phyloP scores from a whole-genome alignment of 2,797 vertebrate genomes.

The Pyrocephalus nanus region DNA sequence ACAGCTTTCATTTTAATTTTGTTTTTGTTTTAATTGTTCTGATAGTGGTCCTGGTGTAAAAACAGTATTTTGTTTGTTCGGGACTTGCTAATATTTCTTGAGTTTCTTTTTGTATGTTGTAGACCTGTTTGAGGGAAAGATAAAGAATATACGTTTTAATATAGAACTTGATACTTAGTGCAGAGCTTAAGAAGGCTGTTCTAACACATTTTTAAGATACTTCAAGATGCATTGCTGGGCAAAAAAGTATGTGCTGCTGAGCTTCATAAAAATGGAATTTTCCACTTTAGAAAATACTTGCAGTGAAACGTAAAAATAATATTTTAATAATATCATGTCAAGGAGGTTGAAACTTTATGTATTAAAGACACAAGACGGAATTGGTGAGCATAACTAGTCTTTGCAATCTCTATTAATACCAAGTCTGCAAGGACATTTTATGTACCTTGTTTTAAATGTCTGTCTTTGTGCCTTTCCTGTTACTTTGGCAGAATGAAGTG shows the following conservation, averaged over 20 bases:
- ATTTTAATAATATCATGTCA: background rate
- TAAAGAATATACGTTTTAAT: background rate
- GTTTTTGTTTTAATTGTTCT: background rate
- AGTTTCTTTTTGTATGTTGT: background rate
- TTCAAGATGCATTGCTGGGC: background rate
- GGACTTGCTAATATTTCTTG: background rate
- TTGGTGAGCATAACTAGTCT: background rate
- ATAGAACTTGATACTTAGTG: background rate
- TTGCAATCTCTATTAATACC: background rate
- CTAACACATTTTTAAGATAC: background rate
- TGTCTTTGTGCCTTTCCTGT: background rate
- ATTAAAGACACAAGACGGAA: background rate
- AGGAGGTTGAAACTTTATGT: background rate
- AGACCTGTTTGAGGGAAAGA: background rate
- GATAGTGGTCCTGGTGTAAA: background rate
- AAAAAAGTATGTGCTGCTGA: background rate
- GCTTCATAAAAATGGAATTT: slow-evolving; percentile 4
- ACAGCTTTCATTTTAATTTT: background rate
- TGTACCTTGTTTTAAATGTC: background rate
- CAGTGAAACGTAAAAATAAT: background rate
- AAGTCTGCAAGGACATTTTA: background rate
- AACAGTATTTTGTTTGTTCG: background rate
- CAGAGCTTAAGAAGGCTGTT: background rate
- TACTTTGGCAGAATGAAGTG: background rate
- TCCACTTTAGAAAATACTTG: background rate